A percentile compares a stretch with the other conserved stretches of the same genome.
Evolutionary conservation across 37 sponge, comb jelly and placozoan species (phyloP).

Genomic region (Hexactinellida sp.): DNA sequence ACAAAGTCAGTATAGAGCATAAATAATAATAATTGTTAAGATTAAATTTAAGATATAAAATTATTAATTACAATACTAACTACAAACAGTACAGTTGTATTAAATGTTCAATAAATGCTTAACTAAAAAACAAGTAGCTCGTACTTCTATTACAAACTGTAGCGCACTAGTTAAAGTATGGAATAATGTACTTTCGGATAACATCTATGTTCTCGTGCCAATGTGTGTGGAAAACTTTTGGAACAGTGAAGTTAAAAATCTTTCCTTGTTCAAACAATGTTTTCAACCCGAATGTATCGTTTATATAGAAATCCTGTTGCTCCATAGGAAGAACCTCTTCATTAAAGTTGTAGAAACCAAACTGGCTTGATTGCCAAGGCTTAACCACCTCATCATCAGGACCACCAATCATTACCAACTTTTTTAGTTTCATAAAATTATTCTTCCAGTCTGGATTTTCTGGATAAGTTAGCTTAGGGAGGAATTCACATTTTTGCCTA

Average conservation of each 20-base stretch:
- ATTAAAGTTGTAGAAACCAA: constrained; percentile 62
- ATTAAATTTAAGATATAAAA: too few relatives aligned
- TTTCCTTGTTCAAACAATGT: constrained; percentile 30
- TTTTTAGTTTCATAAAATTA: constrained; percentile 47
- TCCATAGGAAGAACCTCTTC: background rate
- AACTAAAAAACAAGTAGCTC: background rate
- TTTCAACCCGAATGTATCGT: constrained; percentile 50
- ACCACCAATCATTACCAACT: constrained; percentile 70
- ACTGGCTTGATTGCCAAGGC: constrained; percentile 89
- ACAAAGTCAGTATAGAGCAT: too few relatives aligned
- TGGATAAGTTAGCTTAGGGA: constrained; percentile 30
- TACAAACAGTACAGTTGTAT: too few relatives aligned
- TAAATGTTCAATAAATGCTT: too few relatives aligned
- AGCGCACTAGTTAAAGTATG: constrained; percentile 22
- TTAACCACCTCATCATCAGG: constrained; percentile 91
- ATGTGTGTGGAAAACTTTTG: constrained; percentile 41
- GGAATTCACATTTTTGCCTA: constrained; percentile 26
- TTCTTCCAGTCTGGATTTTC: constrained; percentile 26
- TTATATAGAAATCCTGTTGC: constrained; percentile 31
- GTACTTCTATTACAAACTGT: background rate
- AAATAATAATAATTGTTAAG: too few relatives aligned
- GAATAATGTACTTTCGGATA: constrained; percentile 46
- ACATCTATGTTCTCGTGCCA: constrained; percentile 50
- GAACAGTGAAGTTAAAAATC: constrained; percentile 18
- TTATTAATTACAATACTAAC: too few relatives aligned